Percentiles rank a stretch among this genome's conserved stretches.
phyloP scores from a whole-genome alignment of 2,797 vertebrate species.

The Liasis olivaceus region DNA sequence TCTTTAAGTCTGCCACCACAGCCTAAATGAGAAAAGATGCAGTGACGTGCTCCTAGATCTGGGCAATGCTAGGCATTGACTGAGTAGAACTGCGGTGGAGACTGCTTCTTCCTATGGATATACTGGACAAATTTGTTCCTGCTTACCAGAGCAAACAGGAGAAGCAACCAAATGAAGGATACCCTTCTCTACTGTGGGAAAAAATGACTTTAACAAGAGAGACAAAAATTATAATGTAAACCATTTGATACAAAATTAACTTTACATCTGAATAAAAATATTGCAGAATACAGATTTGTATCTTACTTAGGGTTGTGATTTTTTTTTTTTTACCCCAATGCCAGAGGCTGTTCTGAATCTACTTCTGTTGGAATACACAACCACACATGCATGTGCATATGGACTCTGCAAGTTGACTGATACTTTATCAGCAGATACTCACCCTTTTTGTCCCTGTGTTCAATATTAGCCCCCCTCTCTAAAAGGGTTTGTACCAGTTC shows the following conservation, averaged over 20 bases:
- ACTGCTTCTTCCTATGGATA: background rate
- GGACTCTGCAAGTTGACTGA: background rate
- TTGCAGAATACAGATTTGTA: background rate
- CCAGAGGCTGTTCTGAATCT: background rate
- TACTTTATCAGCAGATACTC: background rate
- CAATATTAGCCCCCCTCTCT: conserved; percentile 82
- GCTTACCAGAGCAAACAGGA: background rate
- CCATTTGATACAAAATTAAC: background rate
- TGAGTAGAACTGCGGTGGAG: background rate
- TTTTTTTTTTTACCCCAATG: background rate
- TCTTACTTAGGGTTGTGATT: background rate
- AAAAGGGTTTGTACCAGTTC: conserved; percentile 81
- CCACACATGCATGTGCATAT: background rate
- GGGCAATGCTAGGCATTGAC: background rate
- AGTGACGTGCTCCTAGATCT: background rate
- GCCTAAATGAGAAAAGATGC: background rate
- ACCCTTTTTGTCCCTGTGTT: conserved; percentile 84
- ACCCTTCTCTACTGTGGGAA: background rate
- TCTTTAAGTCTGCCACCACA: background rate
- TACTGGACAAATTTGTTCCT: background rate
- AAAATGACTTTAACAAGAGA: background rate
- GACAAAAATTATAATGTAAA: background rate
- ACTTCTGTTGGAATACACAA: background rate
- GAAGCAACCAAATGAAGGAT: background rate
- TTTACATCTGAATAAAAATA: background rate